These are phyloP conservation scores for Cyphomyrus plagiostoma DNA, from an alignment of 2,113 vertebrate species.

Conservation along the genomic window DNA sequence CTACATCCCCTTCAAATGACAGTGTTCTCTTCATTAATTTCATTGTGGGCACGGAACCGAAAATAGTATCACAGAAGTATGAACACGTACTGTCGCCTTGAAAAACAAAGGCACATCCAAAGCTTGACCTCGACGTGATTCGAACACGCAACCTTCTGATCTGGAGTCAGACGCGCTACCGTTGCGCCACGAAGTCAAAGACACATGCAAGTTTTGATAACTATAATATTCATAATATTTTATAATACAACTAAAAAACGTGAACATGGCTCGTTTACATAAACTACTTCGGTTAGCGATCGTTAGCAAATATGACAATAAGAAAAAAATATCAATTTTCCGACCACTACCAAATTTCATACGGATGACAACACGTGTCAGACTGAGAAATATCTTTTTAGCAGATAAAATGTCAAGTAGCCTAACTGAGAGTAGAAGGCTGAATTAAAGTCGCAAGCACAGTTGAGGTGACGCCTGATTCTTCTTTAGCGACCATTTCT, in stretches of 20 bases:
- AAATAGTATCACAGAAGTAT: background rate
- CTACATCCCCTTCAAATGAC: background rate
- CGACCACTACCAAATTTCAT: background rate
- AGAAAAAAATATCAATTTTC: background rate
- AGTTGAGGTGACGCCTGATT: background rate
- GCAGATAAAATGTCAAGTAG: background rate
- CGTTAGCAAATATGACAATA: background rate
- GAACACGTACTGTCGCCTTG: no score
- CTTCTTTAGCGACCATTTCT: background rate
- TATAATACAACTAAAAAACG: background rate
- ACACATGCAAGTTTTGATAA: rapidly evolving
- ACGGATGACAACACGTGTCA: background rate
- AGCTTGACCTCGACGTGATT: background rate
- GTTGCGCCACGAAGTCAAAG: background rate
- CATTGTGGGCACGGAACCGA: background rate
- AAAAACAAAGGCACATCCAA: rapidly evolving
- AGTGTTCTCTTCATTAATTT: background rate
- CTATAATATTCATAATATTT: background rate
- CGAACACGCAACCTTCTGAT: background rate
- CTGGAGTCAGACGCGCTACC: background rate
- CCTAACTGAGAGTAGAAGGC: background rate
- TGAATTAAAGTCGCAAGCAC: background rate
- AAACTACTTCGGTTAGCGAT: background rate
- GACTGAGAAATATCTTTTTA: background rate
- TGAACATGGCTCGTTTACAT: background rate